These are phyloP conservation scores for Leptinotarsa peninsularis DNA, from an alignment of 2,888 invertebrate genomes.

Conservation along the genomic window DNA sequence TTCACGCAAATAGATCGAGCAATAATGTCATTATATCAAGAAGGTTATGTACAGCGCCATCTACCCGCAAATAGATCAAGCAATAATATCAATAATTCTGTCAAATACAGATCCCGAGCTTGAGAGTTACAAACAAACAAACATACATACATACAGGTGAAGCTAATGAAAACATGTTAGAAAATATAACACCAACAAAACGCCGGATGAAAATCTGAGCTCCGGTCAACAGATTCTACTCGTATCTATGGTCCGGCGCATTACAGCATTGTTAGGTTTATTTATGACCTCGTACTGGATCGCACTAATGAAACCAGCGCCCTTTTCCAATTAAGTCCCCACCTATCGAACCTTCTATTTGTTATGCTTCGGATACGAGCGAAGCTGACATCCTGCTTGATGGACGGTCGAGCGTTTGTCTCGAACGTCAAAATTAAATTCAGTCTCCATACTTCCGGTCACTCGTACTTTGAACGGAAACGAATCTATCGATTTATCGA, in stretches of 20 bases:
- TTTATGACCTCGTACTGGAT: slow-evolving; percentile 8
- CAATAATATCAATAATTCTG: no score
- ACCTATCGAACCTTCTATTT: slow-evolving; percentile 45
- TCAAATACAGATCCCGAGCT: no score
- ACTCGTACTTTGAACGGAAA: not conserved
- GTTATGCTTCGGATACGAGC: slow-evolving; percentile 32
- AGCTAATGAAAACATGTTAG: no score
- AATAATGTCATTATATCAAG: no score
- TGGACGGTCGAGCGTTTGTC: slow-evolving; percentile 39
- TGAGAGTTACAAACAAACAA: no score
- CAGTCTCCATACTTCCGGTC: slow-evolving; percentile 34
- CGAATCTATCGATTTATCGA: not conserved
- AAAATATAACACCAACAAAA: no score
- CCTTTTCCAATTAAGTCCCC: slow-evolving; percentile 39
- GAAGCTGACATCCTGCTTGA: slow-evolving; percentile 30
- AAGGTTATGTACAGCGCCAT: no score
- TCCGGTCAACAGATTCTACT: not conserved
- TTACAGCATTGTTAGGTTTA: not conserved
- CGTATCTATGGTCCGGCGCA: not conserved
- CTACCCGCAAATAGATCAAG: no score
- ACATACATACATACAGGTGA: no score
- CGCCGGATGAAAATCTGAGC: no score
- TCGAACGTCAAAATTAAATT: slow-evolving; percentile 43
- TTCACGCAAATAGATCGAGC: no score
- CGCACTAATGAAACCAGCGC: slow-evolving; percentile 19